phyloP scores from a whole-genome alignment of 1,140 invertebrate species.

The Drosophila micromelanica region DNA sequence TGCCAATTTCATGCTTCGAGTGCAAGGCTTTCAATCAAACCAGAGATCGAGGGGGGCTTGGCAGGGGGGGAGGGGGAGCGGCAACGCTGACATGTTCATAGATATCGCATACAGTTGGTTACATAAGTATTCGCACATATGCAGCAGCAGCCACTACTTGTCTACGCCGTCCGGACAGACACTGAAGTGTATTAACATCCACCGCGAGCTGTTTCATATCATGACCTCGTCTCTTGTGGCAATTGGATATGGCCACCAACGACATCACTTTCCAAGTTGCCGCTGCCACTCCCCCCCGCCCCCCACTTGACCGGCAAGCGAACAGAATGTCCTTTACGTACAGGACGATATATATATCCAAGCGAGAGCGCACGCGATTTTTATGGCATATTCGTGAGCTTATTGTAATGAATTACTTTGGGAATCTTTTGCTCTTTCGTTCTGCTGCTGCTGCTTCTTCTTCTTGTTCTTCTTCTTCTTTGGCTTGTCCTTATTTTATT shows the following conservation, averaged over 20 bases:
- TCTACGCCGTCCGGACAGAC: conserved; percentile 1
- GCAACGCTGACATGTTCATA: conserved; percentile 42
- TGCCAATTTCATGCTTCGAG: conserved; percentile 77
- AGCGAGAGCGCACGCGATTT: conserved; percentile 59
- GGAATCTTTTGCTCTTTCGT: conserved; percentile 38
- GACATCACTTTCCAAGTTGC: conserved; percentile 37
- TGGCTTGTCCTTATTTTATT: not conserved
- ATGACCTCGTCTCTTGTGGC: conserved; percentile 25
- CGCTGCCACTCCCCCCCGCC: not conserved
- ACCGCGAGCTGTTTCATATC: conserved; percentile 12
- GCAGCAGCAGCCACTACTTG: not conserved
- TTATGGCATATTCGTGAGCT: conserved; percentile 84
- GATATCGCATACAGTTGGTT: conserved; percentile 18
- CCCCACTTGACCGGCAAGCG: not conserved
- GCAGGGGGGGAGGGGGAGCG: not conserved
- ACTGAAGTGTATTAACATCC: conserved; percentile 31
- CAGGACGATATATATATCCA: not conserved
- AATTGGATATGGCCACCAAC: conserved; percentile 38
- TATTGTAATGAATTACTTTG: conserved; percentile 84
- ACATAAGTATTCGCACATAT: conserved; percentile 21
- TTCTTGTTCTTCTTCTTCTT: not conserved
- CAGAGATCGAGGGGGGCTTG: conserved; percentile 7
- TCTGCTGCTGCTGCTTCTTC: not conserved
- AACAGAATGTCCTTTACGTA: conserved; percentile 3
- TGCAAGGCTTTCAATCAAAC: conserved; percentile 62